Base-by-base conservation (phyloP, 2,888 invertebrate species). In the Dryocosmus kuriphilus region DNA sequence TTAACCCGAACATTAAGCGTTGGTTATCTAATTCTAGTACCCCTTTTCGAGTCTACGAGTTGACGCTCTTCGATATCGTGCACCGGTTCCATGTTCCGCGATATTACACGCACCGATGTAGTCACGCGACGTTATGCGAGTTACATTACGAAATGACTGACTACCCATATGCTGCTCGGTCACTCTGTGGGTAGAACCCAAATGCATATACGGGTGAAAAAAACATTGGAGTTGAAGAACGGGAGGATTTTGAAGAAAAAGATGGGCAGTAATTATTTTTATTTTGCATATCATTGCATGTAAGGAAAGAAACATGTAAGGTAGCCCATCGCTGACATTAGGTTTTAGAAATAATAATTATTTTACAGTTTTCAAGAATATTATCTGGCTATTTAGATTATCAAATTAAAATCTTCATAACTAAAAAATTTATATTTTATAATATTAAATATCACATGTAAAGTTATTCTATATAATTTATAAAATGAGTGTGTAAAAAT, bases 41-140 rank as follows among this genome's bases (percentile, higher is more conserved):
- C 71, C 51, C 30, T 71, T 71, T 71, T 71, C 11, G 51, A 71
- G 71, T 51, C 46, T 51, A 71, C 51, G 51, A 71, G 71, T 71
- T 71, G 71, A 71, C 71, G 71, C 71, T 71, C 71, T 51, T 71
- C 51, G 46, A 71, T 71, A 71, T 71, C 71, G 71, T 71, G 71
- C 71, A 71, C 71, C 71, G 51, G 51, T 71, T 71, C 71, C 71
- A 71, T 71, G 71, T 71, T 71, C 19, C 77, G 63, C 77, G 79
- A 75, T 79, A 79, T 80, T 79, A 80, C 71, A 71, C 71, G 71
- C 71, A 71, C 51, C 27, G 51, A 71, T 79, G 77, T 79, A 76
- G 79, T 78, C 79, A 79, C 78, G 82, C 79, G 79, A 82, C 80
- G 80, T 79, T 79, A 74, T 79, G 78, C 80, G 71, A 71, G 80